Base-by-base conservation (phyloP, 2,888 invertebrate species). In the Plutella xylostella region DNA sequence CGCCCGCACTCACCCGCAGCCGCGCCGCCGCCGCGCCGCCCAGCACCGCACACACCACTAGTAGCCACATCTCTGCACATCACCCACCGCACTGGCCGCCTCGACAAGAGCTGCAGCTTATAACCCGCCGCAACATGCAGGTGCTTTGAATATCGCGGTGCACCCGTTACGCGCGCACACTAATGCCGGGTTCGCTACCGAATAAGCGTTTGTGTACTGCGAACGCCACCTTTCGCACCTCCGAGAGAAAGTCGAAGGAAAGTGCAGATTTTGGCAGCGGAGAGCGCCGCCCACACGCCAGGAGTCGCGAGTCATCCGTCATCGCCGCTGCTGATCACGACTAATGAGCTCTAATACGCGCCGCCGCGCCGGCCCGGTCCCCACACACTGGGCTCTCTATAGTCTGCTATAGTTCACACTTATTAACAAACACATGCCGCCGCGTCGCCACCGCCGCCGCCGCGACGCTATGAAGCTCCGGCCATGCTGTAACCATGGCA, bases 221-320 rank as follows among this genome's bases (percentile, higher is more conserved):
- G 25, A 25, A 33, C 69, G 66, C 73, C 73, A 75, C 79, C 82
- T 74, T 79, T 80, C 77, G 79, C 82, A 82, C 82, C 79, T 82
- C 82, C 62, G 67, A 83, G 83, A 80, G 83, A 83, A 82, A 83
- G 83, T 80, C 67, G 70, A 72, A 82, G 82, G 83, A 82, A 83
- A 82, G 83, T 75, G 80, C 75, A 76, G 76, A 80, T 79, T 82
- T 82, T 77, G 78, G 73, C 77, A 74, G 78, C 69, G 28, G 73
- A 73, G 74, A 69, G 59, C 67, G 66, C 67, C 78, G 78, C 83
- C 82, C 71, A 80, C 82, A 67, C 72, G 68, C 70, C 65, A 74
- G 74, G 75, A 77, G 65, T 73, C 72, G 67, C 75, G 70, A 73
- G 68, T 72, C 73, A 74, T 79, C 76, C 74, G 73, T 79, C 79